These are phyloP conservation scores for Macrocentrus cingulum DNA, from an alignment of 1,140 invertebrate genomes.

Conservation along the genomic window DNA sequence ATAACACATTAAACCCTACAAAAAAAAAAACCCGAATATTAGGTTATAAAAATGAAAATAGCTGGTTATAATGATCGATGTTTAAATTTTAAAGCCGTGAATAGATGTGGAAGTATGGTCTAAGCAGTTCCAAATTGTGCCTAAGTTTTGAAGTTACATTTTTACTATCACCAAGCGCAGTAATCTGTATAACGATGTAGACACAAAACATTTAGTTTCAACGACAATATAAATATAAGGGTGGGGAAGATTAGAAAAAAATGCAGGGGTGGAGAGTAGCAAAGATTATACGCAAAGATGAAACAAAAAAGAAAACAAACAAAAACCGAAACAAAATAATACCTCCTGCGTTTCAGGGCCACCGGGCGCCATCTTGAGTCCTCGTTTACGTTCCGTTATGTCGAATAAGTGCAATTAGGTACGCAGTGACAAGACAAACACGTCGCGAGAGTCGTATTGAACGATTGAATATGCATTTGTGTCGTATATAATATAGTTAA, in stretches of 20 bases:
- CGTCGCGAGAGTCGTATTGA: constrained; percentile 23
- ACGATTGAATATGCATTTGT: constrained; percentile 25
- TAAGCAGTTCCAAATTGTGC: constrained; percentile 60
- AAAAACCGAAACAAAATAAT: constrained; percentile 34
- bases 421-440: constrained; percentile 37
- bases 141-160: constrained; percentile 57
- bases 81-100: constrained; percentile 16
- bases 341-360: constrained; percentile 53
- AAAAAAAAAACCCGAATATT: no score
- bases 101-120: constrained; percentile 41
- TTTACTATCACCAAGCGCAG: constrained; percentile 45
- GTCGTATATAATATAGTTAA: constrained; percentile 25
- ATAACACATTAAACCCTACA: no score
- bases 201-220: constrained; percentile 31
- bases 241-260: constrained; percentile 28
- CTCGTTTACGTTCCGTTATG: constrained; percentile 54
- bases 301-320: constrained; percentile 26
- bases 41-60: no score
- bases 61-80: constrained; percentile 6
- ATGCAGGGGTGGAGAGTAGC: constrained; percentile 11
- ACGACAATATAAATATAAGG: constrained; percentile 30
- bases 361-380: constrained; percentile 55
- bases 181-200: constrained; percentile 27
- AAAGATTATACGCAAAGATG: constrained; percentile 19
- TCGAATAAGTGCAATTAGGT: constrained; percentile 62